Evolutionary conservation across 2,888 invertebrate species (phyloP).

Genomic region (Ischnura elegans): DNA sequence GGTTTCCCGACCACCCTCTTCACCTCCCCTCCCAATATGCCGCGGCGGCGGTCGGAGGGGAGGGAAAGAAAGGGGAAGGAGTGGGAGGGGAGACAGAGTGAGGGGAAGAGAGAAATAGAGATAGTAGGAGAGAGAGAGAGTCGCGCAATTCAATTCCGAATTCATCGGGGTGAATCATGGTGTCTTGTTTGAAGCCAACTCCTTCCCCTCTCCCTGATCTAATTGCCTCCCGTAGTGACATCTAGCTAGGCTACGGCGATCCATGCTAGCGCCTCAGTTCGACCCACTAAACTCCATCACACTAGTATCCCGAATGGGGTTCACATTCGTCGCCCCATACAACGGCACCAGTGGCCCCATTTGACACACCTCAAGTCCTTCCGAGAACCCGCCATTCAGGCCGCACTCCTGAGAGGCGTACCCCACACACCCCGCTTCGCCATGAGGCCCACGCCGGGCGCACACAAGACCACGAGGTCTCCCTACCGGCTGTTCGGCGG

Average conservation of each 20-base stretch:
- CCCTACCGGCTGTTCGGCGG: not conserved
- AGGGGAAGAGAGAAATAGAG: not conserved
- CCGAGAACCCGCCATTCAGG: not conserved
- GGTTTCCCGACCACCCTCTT: not conserved
- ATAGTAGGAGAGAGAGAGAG: not conserved
- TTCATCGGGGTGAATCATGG: conserved; percentile 17
- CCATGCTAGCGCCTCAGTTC: not conserved
- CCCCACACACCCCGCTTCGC: not conserved
- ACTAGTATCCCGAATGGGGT: too few species aligned
- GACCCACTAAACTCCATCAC: conserved; percentile 9
- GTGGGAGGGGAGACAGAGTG: not conserved
- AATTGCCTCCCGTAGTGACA: not conserved
- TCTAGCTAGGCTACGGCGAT: not conserved
- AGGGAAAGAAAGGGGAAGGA: not conserved
- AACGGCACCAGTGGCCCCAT: not conserved
- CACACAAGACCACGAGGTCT: not conserved
- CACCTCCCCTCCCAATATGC: not conserved
- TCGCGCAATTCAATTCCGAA: conserved; percentile 17
- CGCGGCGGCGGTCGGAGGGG: not conserved
- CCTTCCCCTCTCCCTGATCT: not conserved
- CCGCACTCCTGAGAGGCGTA: not conserved
- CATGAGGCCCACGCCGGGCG: not conserved
- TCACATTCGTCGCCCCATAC: too few species aligned
- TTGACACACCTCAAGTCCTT: too few species aligned
- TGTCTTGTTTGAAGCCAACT: not conserved